Evolutionary conservation across 2,797 vertebrate genomes (phyloP).

Genomic region (Ambastaia sidthimunki): DNA sequence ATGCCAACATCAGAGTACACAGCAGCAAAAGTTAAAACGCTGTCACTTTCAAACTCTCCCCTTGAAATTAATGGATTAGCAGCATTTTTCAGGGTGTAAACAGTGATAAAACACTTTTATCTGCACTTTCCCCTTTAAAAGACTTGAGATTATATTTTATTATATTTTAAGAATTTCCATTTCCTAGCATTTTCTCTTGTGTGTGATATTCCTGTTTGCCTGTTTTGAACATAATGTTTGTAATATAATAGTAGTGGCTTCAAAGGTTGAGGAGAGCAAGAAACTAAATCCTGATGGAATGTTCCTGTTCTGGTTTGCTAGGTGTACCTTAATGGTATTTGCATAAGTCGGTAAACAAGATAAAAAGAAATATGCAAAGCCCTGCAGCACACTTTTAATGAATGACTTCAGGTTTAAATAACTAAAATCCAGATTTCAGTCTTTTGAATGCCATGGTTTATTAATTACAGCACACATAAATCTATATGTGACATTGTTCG

Average conservation of each 20-base stretch:
- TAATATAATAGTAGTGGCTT: neutral
- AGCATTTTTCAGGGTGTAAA: no score
- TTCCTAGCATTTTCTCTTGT: no score
- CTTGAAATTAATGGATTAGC: no score
- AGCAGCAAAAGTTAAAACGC: neutral
- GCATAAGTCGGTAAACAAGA: neutral
- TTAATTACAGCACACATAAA: no score
- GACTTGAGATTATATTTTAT: no score
- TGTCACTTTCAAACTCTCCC: no score
- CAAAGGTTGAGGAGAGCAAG: neutral
- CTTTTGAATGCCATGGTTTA: no score
- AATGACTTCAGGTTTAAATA: neutral
- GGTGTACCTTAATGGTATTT: neutral
- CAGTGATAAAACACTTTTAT: no score
- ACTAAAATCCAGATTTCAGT: no score
- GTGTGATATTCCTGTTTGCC: neutral
- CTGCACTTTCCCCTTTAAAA: no score
- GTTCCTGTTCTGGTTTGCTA: constrained; percentile 18
- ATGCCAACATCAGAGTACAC: neutral
- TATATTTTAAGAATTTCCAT: no score
- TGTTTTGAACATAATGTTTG: neutral
- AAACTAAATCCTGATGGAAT: constrained; percentile 16
- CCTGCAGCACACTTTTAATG: neutral
- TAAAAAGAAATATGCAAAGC: neutral
- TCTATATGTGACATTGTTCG: no score